A percentile compares a stretch with the other conserved stretches of the same genome.
Conservation (phyloP, 2,888 invertebrate genomes). For the Sinelater perroti region DNA sequence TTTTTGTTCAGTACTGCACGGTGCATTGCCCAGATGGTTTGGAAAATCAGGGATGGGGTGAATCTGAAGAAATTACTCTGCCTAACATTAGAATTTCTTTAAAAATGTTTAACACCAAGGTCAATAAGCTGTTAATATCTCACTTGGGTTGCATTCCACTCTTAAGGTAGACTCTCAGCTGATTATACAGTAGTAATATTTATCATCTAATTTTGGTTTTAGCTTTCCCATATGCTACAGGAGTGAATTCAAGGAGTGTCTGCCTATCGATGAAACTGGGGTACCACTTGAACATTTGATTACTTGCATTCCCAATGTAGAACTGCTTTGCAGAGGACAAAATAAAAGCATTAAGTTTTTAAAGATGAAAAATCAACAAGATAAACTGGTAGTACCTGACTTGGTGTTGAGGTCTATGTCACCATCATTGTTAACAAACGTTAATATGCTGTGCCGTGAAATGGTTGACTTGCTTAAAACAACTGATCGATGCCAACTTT, state of each 20-base stretch:
- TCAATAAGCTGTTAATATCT: slow-evolving; percentile 73
- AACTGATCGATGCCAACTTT: slow-evolving; percentile 82
- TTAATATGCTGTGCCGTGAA: slow-evolving; percentile 86
- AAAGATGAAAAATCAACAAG: slow-evolving; percentile 46
- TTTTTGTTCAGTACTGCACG: slow-evolving; percentile 69
- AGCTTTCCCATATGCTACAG: slow-evolving; percentile 86
- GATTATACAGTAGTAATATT: not conserved
- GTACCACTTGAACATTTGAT: slow-evolving; percentile 91
- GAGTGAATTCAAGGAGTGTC: slow-evolving; percentile 71
- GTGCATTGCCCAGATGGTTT: slow-evolving; percentile 70
- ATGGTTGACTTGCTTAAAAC: slow-evolving; percentile 85
- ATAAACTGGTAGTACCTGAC: slow-evolving; percentile 45
- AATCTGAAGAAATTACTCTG: slow-evolving; percentile 71
- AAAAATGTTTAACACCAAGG: slow-evolving; percentile 69
- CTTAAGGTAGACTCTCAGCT: slow-evolving; percentile 68
- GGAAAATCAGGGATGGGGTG: slow-evolving; percentile 75
- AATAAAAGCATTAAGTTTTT: slow-evolving; percentile 57
- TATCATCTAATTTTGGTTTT: slow-evolving; percentile 39
- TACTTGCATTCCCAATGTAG: slow-evolving; percentile 80
- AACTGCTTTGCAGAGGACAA: slow-evolving; percentile 58
- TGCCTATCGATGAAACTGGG: slow-evolving; percentile 73
- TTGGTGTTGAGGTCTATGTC: slow-evolving; percentile 64
- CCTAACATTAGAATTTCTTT: slow-evolving; percentile 74
- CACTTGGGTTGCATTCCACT: slow-evolving; percentile 83
- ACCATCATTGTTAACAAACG: slow-evolving; percentile 73